Evolutionary conservation across 2,113 vertebrate genomes (phyloP), one percentile per base, ranked within the genome.

Genomic region (Indicator indicator): DNA sequence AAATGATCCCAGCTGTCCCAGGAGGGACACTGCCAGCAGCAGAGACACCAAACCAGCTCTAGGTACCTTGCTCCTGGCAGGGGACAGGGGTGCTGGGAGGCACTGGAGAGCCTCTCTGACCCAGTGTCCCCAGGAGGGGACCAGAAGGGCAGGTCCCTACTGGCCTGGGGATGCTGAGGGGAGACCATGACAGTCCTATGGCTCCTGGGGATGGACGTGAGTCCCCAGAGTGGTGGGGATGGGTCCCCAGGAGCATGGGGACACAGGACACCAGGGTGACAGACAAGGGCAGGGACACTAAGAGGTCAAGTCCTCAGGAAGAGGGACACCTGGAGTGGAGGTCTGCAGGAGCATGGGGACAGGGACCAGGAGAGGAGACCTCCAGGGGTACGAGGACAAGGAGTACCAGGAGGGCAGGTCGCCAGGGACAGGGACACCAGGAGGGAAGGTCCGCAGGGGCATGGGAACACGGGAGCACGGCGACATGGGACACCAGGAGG

Each of bases 151-250:
- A 27, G 13, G 75, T 44, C 40, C 32, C 50, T 6, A 0, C 3
- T 2, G 28, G 23, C 11, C 10, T 26, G 67, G 28, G 54, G 59
- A 5, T 42, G n/a, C 28, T 17, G 63, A 27, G 6, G 62, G 91
- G 91, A 12, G 8, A 12, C 27, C 1, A 0, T 3, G 17, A 24
- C 8, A 9, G 56, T 12, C 24, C 50, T 33, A 4, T 0, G 46
- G 73, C 33, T 16, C 48, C 68, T 7, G 28, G 40, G 12, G 10
- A 38, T 4, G 55, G 30, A 8, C 6, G 16, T 10, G 10, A 44
- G 27, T 7, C n/a, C 23, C 38, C 18, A 3, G 48, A 24, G 44
- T 11, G 8, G 1, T 0, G 36, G 52, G 32, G 38, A 33, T 33
- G n/a, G n/a, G 12, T n/a, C 40, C 15, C n/a, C 21, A 6, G 36